Evolutionary conservation across 1,140 invertebrate genomes (phyloP), one percentile per base, ranked within the genome.

Genomic region (Bombus confusus): DNA sequence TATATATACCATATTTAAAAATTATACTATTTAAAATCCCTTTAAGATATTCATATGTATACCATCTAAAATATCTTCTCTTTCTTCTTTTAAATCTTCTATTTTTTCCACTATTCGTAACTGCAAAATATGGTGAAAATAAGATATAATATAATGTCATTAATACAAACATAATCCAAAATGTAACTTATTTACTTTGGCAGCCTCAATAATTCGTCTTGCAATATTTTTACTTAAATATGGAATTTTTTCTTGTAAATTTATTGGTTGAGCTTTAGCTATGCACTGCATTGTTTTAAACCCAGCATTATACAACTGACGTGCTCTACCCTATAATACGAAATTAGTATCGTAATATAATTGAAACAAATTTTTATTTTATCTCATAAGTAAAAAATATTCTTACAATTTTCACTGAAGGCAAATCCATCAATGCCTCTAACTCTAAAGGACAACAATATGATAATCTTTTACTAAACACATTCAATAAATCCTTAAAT

Each of bases 251-350:
- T 96, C 93, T 0, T 96, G 95, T 69, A 99, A 95, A 28, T 96
- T 95, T 13, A 96, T 94, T 1, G 96, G 96, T 37, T 96, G 95
- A 8, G 97, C 97, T 88, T 96, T 96, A 28, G 98, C 98, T 76
- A 99, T 95, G 76, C 96, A 96, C 88, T 97, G 96, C 15, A 99
- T 93, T 10, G 96, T 97, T 93, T 96, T 97, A 93, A 96, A 99
- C 0, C 98, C 98, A 37, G 98, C 97, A 88, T 96, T 96, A 92
- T 96, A 97, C 12, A 99, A 94, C 93, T 98, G 98, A 81, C 96
- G 96, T 1, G 98, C 98, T 87, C 98, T 96, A 81, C 97, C 97
- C 97, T 98, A 90, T 84, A n/a, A 74, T 28, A 68, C n/a, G 25
- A 74, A 68, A 84, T 79, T 22, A 5, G 18, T 52, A 52, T 52